Base-by-base conservation (phyloP, 2,797 vertebrate genomes). In the Artibeus lituratus region DNA sequence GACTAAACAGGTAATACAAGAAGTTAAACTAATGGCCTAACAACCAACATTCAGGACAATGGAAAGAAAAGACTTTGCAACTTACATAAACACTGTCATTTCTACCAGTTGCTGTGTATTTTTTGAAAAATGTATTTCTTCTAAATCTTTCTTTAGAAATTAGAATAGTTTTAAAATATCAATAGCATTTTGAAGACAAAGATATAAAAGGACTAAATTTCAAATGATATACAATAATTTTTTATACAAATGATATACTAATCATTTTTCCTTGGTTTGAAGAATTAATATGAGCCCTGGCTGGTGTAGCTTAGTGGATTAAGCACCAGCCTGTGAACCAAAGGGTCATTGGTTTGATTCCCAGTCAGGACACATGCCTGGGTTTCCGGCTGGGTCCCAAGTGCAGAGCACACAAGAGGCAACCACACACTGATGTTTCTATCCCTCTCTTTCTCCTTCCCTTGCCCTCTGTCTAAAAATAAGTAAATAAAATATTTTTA, bases 131-230 rank as follows among this genome's bases (percentile, higher is more conserved):
- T 42, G 39, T 42, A 42, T 42, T 42, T 42, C 39, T 42, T 42
- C 39, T 42, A 42, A 42, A 74, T 47, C 19, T 78, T 94, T 69
- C 69, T 59, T 94, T 72, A 92, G 21, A 85, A 91, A 77, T 70
- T 55, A 84, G 49, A 87, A 94, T 65, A 74, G 51, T 19, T 94
- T 59, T 85, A 92, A 96, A 94, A 78, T 78, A 91, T 55, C 53
- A 51, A 59, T 14, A 53, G 37, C 26, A 35, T 86, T 44, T 59
- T 57, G 29, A 37, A 29, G 29, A 35, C 83, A 90, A 74, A 72
- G 53, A 87, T n/a, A 29, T 39, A 24, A 80, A 55, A 24, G 22
- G 7, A 70, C 24, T 62, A 78, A 85, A 26, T 85, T 29, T 24
- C 10, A 83, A 80, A 70, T 73, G 24, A 90, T 5, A 74, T 8